Conservation (phyloP, 1,140 invertebrate genomes). For the Drosophila carrolli region DNA sequence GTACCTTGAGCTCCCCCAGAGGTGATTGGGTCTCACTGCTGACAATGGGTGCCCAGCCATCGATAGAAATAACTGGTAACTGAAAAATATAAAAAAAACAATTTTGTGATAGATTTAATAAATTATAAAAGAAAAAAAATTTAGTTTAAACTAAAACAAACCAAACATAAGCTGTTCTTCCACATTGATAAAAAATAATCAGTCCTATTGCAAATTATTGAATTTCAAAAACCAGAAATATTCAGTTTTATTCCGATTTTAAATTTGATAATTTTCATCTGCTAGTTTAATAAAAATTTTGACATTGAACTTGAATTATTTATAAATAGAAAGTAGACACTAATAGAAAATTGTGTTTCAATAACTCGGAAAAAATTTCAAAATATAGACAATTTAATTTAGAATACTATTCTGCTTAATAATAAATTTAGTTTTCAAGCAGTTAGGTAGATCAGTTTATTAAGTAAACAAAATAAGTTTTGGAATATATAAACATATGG, state of each 20-base stretch:
- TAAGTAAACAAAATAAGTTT: too few relatives aligned
- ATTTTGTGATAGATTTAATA: background rate
- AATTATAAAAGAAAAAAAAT: background rate
- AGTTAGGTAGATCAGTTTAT: too few relatives aligned
- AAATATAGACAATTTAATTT: too few relatives aligned
- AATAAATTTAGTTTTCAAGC: too few relatives aligned
- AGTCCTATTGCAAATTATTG: background rate
- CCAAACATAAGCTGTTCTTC: background rate
- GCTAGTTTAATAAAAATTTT: too few relatives aligned
- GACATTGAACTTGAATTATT: conserved; percentile 2
- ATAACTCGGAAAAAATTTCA: background rate
- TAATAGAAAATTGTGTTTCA: background rate
- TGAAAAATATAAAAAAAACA: conserved; percentile 45
- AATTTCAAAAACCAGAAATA: background rate
- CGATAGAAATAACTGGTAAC: conserved; percentile 87
- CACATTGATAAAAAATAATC: background rate
- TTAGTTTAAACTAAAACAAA: background rate
- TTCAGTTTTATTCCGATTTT: background rate
- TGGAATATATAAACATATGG: too few relatives aligned
- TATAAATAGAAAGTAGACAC: background rate
- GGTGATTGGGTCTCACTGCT: conserved; percentile 84
- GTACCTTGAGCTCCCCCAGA: conserved; percentile 86
- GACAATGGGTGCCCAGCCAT: conserved; percentile 86
- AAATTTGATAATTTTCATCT: too few relatives aligned
- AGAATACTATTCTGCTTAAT: too few relatives aligned